These are phyloP conservation scores for Luffia ferchaultella DNA, from an alignment of 2,888 invertebrate species.

Conservation along the genomic window DNA sequence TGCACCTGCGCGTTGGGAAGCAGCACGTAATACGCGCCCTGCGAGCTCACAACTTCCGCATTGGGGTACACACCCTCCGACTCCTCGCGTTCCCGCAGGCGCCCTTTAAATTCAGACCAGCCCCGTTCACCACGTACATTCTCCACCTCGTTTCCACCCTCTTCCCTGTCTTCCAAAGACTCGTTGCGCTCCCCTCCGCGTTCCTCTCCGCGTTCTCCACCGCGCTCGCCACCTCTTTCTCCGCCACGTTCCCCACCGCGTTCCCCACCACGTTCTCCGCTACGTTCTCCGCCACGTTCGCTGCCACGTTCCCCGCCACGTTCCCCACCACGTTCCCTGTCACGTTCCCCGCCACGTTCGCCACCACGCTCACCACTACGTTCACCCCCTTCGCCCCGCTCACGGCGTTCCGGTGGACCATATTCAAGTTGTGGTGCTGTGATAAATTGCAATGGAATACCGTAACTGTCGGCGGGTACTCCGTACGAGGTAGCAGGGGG, in stretches of 20 bases:
- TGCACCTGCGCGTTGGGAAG: slow-evolving; percentile 71
- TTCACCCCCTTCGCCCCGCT: background rate
- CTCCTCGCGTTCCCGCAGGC: no score
- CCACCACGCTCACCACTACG: no score
- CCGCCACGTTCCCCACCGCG: background rate
- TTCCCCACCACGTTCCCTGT: background rate
- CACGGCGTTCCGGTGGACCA: slow-evolving; percentile 16
- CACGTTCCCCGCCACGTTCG: background rate
- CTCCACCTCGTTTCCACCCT: background rate
- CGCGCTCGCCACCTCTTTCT: background rate
- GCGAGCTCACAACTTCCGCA: slow-evolving; percentile 32
- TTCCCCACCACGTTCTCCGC: background rate
- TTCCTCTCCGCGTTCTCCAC: background rate
- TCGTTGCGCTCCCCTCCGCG: no score
- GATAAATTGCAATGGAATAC: slow-evolving; percentile 27
- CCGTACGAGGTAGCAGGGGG: slow-evolving; percentile 36
- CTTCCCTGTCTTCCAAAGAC: background rate
- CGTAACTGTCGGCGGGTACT: slow-evolving; percentile 34
- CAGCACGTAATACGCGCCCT: slow-evolving; percentile 69
- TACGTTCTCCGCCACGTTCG: background rate
- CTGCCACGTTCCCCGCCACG: background rate
- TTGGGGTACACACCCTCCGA: slow-evolving; percentile 15
- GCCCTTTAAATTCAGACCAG: background rate
- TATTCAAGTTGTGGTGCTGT: slow-evolving; percentile 34
- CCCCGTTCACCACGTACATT: background rate